These are phyloP conservation scores for Ptiloglossa arizonensis DNA, from an alignment of 1,140 invertebrate species.

Conservation along the genomic window DNA sequence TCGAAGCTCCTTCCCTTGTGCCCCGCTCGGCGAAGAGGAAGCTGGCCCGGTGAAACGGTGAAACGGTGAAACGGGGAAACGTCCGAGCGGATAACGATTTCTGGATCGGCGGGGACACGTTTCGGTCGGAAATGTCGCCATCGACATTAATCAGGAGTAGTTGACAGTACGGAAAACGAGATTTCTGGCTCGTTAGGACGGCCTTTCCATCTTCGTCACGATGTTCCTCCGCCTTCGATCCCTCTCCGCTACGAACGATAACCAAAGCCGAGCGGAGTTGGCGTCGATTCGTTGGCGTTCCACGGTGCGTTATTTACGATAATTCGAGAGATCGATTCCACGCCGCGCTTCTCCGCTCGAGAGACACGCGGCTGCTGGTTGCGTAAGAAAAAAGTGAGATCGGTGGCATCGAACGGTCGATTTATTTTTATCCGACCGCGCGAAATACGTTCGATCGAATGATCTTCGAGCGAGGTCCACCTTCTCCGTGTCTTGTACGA, in stretches of 20 bases:
- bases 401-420: too few relatives aligned
- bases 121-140: conserved; percentile 5
- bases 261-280: background rate
- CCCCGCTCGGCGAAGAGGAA: background rate
- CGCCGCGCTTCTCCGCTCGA: too few relatives aligned
- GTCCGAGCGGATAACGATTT: background rate
- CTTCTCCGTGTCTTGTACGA: too few relatives aligned
- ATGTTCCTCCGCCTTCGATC: background rate
- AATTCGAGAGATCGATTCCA: too few relatives aligned
- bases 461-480: too few relatives aligned
- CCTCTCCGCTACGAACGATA: background rate
- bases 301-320: too few relatives aligned
- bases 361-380: too few relatives aligned
- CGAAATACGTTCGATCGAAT: too few relatives aligned
- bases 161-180: background rate
- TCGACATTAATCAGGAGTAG: background rate
- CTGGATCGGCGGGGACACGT: background rate
- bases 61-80: background rate
- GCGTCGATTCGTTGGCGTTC: too few relatives aligned
- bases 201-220: background rate
- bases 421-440: too few relatives aligned
- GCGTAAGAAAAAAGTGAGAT: too few relatives aligned
- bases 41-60: background rate
- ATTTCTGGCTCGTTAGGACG: background rate
- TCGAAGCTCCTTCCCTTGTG: conserved; percentile 30